A percentile compares a stretch with the other conserved stretches of the same genome.
These are phyloP conservation scores for Lepidonotus clava DNA, from an alignment of 2,888 invertebrate species.

Conservation along the genomic window DNA sequence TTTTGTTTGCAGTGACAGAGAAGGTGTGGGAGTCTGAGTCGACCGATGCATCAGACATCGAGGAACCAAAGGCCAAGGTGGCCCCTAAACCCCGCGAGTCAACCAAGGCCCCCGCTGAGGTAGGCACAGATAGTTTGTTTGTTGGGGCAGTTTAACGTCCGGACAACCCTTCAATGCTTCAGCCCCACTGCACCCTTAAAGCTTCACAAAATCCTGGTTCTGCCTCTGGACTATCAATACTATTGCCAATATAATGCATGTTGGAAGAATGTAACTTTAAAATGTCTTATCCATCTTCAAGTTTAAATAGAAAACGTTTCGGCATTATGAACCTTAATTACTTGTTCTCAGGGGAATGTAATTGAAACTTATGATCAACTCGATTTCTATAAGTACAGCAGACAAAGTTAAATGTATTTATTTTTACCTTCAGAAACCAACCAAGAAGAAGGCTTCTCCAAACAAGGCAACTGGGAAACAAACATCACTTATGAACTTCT, in stretches of 20 bases:
- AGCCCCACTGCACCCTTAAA: too few relatives aligned
- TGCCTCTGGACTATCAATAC: too few relatives aligned
- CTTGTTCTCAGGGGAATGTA: not conserved
- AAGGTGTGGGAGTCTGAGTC: constrained; percentile 76
- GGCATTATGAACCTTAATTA: not conserved
- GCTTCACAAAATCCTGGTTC: too few relatives aligned
- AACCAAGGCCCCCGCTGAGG: not conserved
- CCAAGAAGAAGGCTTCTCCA: constrained; percentile 67
- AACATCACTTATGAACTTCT: constrained; percentile 72
- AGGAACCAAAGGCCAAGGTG: constrained; percentile 61
- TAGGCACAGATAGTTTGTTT: too few relatives aligned
- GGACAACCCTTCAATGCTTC: too few relatives aligned
- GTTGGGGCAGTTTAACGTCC: too few relatives aligned
- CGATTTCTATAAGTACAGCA: too few relatives aligned
- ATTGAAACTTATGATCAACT: too few relatives aligned
- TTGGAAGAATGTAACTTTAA: too few relatives aligned
- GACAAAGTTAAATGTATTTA: not conserved
- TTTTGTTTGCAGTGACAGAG: constrained; percentile 71
- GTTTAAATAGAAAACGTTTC: not conserved
- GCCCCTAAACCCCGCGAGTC: not conserved
- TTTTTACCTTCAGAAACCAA: constrained; percentile 53
- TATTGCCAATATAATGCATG: too few relatives aligned
- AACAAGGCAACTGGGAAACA: constrained; percentile 68
- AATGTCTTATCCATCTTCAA: not conserved
- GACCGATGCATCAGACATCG: constrained; percentile 73